These are phyloP conservation scores for Diloba caeruleocephala DNA, from an alignment of 2,888 invertebrate species.

Conservation along the genomic window DNA sequence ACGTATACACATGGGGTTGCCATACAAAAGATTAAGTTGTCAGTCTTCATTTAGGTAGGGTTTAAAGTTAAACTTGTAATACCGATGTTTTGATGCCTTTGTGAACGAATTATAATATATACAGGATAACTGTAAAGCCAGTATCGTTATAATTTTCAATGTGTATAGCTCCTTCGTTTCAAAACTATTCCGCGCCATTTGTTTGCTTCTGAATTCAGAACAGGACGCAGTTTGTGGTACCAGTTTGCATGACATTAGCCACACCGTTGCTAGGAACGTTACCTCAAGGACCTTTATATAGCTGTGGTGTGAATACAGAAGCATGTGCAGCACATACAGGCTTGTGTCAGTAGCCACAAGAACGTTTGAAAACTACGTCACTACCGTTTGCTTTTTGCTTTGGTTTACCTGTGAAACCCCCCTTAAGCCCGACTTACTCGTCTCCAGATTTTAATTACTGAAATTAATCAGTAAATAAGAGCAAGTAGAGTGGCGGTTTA, in stretches of 20 bases:
- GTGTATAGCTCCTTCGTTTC: constrained; percentile 2
- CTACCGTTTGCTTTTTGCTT: constrained; percentile 1
- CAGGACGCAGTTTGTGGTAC: constrained; percentile 5
- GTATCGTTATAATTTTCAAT: neutral
- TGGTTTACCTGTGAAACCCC: no score
- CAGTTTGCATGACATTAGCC: constrained; percentile 33
- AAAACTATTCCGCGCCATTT: constrained; percentile 24
- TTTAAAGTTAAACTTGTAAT: no score
- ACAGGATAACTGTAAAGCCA: neutral
- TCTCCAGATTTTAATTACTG: no score
- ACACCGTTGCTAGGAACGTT: neutral
- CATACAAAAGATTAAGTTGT: no score
- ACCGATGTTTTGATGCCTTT: no score
- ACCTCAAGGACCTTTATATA: constrained; percentile 2
- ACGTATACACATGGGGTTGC: no score
- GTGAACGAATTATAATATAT: no score
- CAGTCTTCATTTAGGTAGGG: no score
- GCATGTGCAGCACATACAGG: constrained; percentile 4
- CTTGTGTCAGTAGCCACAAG: neutral
- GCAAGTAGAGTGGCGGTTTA: no score
- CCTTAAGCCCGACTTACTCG: no score
- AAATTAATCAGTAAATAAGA: no score
- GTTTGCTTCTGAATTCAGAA: constrained; percentile 7
- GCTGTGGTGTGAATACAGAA: neutral
- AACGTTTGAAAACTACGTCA: constrained; percentile 9